phyloP scores from a whole-genome alignment of 2,113 vertebrate genomes.

The Columba janthina region DNA sequence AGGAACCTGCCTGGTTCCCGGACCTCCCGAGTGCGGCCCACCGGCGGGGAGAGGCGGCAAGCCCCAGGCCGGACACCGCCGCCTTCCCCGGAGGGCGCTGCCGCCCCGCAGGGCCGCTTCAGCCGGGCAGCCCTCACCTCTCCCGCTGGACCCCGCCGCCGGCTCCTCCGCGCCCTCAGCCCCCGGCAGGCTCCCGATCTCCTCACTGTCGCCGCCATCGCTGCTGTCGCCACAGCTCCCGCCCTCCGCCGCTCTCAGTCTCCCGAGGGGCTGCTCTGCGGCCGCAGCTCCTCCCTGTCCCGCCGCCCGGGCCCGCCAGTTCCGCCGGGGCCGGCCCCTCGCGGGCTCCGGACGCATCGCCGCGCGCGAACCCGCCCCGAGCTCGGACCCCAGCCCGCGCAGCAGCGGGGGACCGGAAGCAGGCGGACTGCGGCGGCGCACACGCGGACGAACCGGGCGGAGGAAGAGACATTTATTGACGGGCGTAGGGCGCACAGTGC shows the following conservation, averaged over 20 bases:
- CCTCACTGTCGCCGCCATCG: background rate
- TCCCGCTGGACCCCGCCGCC: background rate
- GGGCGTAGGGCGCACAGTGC: background rate
- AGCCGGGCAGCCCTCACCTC: background rate
- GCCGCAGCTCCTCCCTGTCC: fast-evolving
- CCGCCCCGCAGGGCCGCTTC: background rate
- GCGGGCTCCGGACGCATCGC: background rate
- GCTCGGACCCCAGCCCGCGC: no score
- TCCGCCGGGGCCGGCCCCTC: background rate
- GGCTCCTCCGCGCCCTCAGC: background rate
- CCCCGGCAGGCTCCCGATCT: background rate
- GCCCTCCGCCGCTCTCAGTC: background rate
- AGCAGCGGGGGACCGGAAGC: background rate
- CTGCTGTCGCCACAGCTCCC: background rate
- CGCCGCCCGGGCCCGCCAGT: background rate
- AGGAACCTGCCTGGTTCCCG: no score
- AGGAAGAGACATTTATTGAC: background rate
- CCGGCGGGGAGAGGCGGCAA: background rate
- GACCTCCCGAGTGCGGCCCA: background rate
- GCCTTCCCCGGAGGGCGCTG: background rate
- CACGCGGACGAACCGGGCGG: fast-evolving
- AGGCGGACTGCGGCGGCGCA: fast-evolving
- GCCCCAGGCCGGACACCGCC: no score
- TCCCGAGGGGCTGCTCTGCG: background rate
- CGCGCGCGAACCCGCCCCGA: no score